Evolutionary conservation across 2,888 invertebrate species (phyloP).

Genomic region (Holacanthella duospinosa): DNA sequence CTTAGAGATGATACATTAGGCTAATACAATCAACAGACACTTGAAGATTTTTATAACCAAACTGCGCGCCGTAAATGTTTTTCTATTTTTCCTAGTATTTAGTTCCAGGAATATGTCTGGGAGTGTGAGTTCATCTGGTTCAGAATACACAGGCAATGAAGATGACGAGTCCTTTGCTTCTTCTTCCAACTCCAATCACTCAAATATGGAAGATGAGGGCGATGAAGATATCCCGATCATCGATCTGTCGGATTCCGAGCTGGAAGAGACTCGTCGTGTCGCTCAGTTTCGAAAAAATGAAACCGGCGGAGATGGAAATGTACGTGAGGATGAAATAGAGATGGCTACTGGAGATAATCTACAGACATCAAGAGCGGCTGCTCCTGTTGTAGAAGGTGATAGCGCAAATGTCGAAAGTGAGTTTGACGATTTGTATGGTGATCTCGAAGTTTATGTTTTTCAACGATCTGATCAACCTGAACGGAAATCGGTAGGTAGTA

Average conservation of each 20-base stretch:
- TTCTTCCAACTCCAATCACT: not conserved
- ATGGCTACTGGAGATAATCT: not conserved
- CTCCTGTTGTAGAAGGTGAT: not conserved
- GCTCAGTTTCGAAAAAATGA: not conserved
- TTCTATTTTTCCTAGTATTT: too few species aligned
- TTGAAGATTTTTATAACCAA: too few species aligned
- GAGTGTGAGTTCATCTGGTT: not conserved
- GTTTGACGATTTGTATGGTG: constrained; percentile 4
- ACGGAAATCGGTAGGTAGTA: not conserved
- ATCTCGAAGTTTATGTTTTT: not conserved
- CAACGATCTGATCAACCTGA: not conserved
- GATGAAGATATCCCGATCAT: not conserved
- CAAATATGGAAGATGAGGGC: not conserved
- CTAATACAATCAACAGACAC: too few species aligned
- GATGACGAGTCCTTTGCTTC: not conserved
- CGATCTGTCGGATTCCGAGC: not conserved
- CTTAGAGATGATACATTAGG: too few species aligned
- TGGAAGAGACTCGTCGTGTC: not conserved
- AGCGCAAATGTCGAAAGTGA: not conserved
- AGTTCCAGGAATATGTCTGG: too few species aligned
- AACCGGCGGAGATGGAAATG: not conserved
- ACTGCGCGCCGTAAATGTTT: too few species aligned
- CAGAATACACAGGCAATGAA: not conserved
- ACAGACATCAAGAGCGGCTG: too few species aligned
- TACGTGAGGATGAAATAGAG: not conserved